Evolutionary conservation across 2,888 invertebrate genomes (phyloP), one percentile per base, ranked within the genome.

Genomic region (Elegia similella): DNA sequence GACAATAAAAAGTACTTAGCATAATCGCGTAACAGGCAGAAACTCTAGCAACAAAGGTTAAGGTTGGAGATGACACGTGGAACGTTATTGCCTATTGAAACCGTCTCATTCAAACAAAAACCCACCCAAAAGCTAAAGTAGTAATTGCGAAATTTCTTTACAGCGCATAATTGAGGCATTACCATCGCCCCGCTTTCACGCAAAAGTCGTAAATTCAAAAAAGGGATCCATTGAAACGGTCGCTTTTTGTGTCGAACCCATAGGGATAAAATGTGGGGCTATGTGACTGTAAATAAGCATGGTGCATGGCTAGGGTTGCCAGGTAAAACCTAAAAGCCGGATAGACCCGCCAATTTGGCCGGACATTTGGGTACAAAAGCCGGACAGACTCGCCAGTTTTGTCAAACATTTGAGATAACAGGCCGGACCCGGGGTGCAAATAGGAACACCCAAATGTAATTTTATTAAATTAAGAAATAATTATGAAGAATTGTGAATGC

Each of bases 121-220:
- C 71, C 69, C 62, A 62, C 70, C 77, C 65, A 73, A 75, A 69
- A 64, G 64, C 72, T 66, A 68, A 66, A 64, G 61, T 55, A 66
- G 73, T 78, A 78, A 82, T 83, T 76, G 78, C 76, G 68, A 75
- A 80, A 79, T 80, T 80, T 75, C 80, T 75, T 79, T 76, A 77
- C 78, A 73, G 65, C 69, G 66, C 66, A 70, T 80, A 82, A 80
- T 81, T 79, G 80, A 75, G 68, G 70, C 70, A 73, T 76, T 76
- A 75, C 71, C 70, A 62, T 62, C 68, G 71, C 62, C 66, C 69
- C 69, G 74, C 80, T 82, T 86, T 83, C 80, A 76, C 76, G 75
- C 72, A 67, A 65, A 63, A 73, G 70, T 76, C 82, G 81, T 81
- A 81, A 83, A 84, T 84, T 82, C 71, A 52, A 73, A 81, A 83